A percentile compares a stretch with the other conserved stretches of the same genome.
Evolutionary conservation across 1,140 invertebrate genomes (phyloP).

Genomic region (Brachionus manjavacas): DNA sequence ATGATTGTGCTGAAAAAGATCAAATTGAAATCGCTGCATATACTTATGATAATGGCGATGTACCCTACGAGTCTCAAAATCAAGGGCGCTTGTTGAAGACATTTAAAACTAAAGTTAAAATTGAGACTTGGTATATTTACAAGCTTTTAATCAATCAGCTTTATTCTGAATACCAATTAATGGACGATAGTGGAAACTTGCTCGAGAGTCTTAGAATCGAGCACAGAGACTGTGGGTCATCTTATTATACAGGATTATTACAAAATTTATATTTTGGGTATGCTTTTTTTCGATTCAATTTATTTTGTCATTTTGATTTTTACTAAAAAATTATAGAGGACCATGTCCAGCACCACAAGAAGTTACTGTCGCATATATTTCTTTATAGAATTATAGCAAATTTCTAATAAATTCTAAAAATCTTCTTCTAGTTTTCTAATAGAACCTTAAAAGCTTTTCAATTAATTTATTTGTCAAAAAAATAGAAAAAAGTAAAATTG

Average conservation of each 20-base stretch:
- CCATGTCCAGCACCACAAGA: constrained; percentile 36
- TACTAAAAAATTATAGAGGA: neutral
- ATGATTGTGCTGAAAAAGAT: neutral
- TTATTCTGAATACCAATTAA: neutral
- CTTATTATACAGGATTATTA: neutral
- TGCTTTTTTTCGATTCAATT: too few species aligned
- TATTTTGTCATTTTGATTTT: too few species aligned
- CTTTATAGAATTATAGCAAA: neutral
- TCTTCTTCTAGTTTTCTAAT: too few species aligned
- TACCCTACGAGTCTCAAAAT: constrained; percentile 16
- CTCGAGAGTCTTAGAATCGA: neutral
- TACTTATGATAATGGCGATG: constrained; percentile 29
- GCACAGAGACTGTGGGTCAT: constrained; percentile 24
- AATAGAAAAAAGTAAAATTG: too few species aligned
- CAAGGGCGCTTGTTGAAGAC: constrained; percentile 18
- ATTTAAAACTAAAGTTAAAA: constrained; percentile 31
- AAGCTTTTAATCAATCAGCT: neutral
- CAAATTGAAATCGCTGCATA: constrained; percentile 38
- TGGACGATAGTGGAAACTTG: neutral
- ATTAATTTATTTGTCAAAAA: too few species aligned
- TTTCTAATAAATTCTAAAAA: too few species aligned
- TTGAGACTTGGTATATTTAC: constrained; percentile 5
- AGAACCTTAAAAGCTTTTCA: too few species aligned
- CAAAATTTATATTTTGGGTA: constrained; percentile 40
- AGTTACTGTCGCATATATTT: neutral